phyloP scores from a whole-genome alignment of 2,797 vertebrate genomes.

The Champsocephalus esox region DNA sequence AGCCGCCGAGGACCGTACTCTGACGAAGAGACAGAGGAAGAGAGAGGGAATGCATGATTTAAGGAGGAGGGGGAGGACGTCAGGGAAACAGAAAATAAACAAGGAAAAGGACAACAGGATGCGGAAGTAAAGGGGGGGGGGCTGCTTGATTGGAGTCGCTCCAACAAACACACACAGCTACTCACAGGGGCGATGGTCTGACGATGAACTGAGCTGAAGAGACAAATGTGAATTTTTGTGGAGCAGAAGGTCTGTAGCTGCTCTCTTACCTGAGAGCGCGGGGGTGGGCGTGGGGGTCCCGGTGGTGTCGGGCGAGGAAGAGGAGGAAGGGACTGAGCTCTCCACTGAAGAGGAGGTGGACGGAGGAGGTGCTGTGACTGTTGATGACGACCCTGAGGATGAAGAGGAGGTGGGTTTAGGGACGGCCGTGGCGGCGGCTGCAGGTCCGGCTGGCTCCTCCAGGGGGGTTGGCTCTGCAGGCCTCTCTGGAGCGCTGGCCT shows the following conservation, averaged over 20 bases:
- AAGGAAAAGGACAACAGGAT: slow-evolving; percentile 51
- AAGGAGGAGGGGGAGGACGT: slow-evolving; percentile 48
- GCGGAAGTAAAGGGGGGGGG: slow-evolving; percentile 57
- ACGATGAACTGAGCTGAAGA: background rate
- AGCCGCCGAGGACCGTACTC: slow-evolving; percentile 92
- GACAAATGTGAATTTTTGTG: background rate
- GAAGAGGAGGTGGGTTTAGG: slow-evolving; percentile 76
- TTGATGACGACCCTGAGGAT: slow-evolving; percentile 85
- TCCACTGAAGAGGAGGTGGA: slow-evolving; percentile 85
- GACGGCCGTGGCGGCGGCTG: slow-evolving; percentile 37
- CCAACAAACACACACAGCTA: slow-evolving; percentile 45
- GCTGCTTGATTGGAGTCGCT: slow-evolving; percentile 74
- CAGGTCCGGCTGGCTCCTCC: slow-evolving; percentile 46
- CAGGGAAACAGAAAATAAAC: slow-evolving; percentile 46
- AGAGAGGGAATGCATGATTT: slow-evolving; percentile 78
- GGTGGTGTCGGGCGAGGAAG: slow-evolving; percentile 74
- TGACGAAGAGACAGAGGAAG: slow-evolving; percentile 83
- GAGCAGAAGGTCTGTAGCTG: background rate
- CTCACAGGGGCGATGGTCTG: background rate
- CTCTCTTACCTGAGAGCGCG: slow-evolving; percentile 80
- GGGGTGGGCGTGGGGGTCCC: slow-evolving; percentile 63
- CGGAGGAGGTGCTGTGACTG: slow-evolving; percentile 84
- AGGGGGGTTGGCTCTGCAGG: slow-evolving; percentile 83
- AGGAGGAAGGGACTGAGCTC: slow-evolving; percentile 79
- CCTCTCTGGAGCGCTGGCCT: slow-evolving; percentile 62